phyloP scores from a whole-genome alignment of 2,888 invertebrate species.

The Spodoptera picta region DNA sequence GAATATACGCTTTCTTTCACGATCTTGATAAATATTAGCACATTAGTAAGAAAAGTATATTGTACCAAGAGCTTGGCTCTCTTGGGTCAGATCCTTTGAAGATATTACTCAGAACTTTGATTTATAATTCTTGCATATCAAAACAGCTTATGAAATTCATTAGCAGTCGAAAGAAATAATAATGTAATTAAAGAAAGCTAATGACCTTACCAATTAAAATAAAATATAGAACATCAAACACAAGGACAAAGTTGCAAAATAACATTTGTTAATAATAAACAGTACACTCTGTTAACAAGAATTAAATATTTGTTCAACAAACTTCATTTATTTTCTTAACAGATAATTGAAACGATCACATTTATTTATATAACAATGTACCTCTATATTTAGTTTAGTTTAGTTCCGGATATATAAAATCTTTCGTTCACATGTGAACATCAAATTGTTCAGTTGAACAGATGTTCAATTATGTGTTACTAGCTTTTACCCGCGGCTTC shows the following conservation, averaged over 20 bases:
- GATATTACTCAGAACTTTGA: no score
- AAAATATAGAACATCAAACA: conserved; percentile 21
- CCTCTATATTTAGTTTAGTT: conserved; percentile 33
- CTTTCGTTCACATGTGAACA: conserved; percentile 1
- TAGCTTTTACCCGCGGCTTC: no score
- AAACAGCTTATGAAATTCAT: no score
- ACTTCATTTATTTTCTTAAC: conserved; percentile 38
- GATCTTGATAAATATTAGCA: no score
- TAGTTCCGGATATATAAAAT: conserved; percentile 12
- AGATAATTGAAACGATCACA: conserved; percentile 26
- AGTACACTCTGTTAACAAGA: conserved; percentile 30
- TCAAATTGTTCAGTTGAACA: conserved; percentile 3
- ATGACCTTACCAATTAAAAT: conserved; percentile 23
- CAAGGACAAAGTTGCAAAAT: conserved; percentile 35
- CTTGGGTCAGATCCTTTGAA: no score
- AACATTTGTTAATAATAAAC: conserved; percentile 36
- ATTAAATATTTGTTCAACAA: conserved; percentile 37
- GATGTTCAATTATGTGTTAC: no score
- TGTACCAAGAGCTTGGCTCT: no score
- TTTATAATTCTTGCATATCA: no score
- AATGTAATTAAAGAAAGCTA: conserved; percentile 2
- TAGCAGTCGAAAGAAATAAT: no score
- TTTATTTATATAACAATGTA: conserved; percentile 29
- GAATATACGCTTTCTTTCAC: no score
- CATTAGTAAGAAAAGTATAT: no score